Evolutionary conservation across 2,888 invertebrate genomes (phyloP).

Genomic region (Callinectes sapidus): DNA sequence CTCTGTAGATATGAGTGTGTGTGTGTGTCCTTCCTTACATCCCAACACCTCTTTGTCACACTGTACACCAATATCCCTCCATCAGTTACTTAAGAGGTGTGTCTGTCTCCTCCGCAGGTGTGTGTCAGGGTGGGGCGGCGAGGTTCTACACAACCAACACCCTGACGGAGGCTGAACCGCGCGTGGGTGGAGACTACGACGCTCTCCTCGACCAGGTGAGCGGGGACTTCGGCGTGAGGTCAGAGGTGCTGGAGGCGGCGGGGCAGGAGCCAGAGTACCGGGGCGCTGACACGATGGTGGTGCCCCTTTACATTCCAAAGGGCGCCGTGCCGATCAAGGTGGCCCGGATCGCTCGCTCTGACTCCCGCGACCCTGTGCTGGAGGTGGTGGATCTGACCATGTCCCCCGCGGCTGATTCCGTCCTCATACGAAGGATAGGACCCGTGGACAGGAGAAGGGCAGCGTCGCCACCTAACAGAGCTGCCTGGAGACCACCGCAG

Average conservation of each 20-base stretch:
- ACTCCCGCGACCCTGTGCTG: slow-evolving; percentile 34
- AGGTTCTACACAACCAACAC: slow-evolving; percentile 64
- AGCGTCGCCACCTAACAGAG: background rate
- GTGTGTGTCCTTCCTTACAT: background rate
- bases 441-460: slow-evolving; percentile 38
- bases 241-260: slow-evolving; percentile 62
- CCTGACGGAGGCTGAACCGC: slow-evolving; percentile 52
- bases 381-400: slow-evolving; percentile 38
- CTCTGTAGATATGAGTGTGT: background rate
- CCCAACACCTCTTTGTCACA: too few species aligned
- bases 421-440: slow-evolving; percentile 55
- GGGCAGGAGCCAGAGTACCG: slow-evolving; percentile 68
- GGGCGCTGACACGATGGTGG: slow-evolving; percentile 68
- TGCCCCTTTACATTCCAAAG: slow-evolving; percentile 71
- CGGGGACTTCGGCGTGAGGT: slow-evolving; percentile 68
- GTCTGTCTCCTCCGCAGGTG: slow-evolving; percentile 50
- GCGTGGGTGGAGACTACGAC: slow-evolving; percentile 61
- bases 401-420: slow-evolving; percentile 51
- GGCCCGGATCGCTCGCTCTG: slow-evolving; percentile 63
- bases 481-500: slow-evolving; percentile 15
- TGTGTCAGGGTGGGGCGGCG: slow-evolving; percentile 43
- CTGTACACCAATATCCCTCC: background rate
- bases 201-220: slow-evolving; percentile 60
- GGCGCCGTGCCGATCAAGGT: slow-evolving; percentile 68
- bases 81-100: background rate